Conservation (phyloP, 2,888 invertebrate species). For the Ypsolopha sequella region DNA sequence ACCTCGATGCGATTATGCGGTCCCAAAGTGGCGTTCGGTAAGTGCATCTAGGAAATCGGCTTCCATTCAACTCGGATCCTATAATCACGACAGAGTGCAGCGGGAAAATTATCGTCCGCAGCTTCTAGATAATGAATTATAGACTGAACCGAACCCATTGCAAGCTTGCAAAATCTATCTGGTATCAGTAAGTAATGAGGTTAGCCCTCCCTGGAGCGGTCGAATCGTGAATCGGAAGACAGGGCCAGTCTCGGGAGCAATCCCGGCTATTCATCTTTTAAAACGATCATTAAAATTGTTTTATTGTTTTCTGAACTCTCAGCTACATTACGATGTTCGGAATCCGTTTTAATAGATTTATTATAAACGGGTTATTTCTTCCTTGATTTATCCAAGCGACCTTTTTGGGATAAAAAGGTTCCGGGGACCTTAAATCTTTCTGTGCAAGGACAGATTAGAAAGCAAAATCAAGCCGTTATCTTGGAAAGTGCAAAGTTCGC, state of each 20-base stretch:
- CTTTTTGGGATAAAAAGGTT: too few species aligned
- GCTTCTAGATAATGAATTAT: slow-evolving; percentile 56
- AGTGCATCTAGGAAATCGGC: slow-evolving; percentile 38
- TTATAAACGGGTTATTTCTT: too few species aligned
- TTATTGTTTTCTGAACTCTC: neutral
- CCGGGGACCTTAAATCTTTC: neutral
- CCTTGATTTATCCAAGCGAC: too few species aligned
- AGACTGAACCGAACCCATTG: slow-evolving; percentile 10
- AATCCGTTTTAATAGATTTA: too few species aligned
- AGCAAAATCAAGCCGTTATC: slow-evolving; percentile 39
- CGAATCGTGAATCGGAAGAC: too few species aligned
- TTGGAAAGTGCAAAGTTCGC: slow-evolving; percentile 40
- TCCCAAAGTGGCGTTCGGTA: slow-evolving; percentile 37
- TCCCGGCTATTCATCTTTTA: too few species aligned
- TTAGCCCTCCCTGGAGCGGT: too few species aligned
- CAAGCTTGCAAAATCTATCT: too few species aligned
- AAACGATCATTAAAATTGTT: neutral
- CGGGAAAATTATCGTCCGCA: slow-evolving; percentile 39
- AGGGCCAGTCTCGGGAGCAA: too few species aligned
- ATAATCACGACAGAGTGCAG: slow-evolving; percentile 41
- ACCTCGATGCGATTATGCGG: slow-evolving; percentile 37
- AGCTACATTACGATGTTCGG: too few species aligned
- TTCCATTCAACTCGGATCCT: slow-evolving; percentile 36
- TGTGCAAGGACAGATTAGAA: slow-evolving; percentile 34
- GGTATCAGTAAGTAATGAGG: too few species aligned